Evolutionary conservation across 2,113 vertebrate species (phyloP).

Genomic region (Fregata magnificens): DNA sequence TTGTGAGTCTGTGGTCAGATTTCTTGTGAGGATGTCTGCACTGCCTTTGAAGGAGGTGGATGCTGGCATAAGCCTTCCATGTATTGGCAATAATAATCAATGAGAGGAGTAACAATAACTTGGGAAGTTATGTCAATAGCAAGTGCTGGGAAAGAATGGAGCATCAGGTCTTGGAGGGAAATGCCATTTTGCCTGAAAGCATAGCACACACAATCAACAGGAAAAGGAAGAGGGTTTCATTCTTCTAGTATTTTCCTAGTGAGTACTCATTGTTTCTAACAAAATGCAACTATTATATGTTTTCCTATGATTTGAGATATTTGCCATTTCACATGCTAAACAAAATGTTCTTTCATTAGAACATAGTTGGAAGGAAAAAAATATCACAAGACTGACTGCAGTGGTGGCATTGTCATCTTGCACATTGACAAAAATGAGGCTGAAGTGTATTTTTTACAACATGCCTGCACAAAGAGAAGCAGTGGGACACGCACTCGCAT

Average conservation of each 20-base stretch:
- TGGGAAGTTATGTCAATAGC: slow-evolving; percentile 7
- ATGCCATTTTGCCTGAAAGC: slow-evolving; percentile 41
- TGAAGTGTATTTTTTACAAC: neutral
- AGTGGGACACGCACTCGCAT: neutral
- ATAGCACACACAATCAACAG: slow-evolving; percentile 18
- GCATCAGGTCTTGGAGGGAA: slow-evolving; percentile 37
- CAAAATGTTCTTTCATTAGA: slow-evolving; percentile 28
- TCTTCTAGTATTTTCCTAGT: slow-evolving; percentile 56
- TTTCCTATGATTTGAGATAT: slow-evolving; percentile 15
- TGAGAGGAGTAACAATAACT: slow-evolving; percentile 35
- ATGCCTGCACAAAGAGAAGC: neutral
- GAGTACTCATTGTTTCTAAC: slow-evolving; percentile 30
- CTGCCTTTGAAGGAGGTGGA: neutral
- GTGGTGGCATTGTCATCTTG: neutral
- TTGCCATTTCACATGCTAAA: slow-evolving; percentile 16
- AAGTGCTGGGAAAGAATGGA: slow-evolving; percentile 14
- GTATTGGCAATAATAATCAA: neutral
- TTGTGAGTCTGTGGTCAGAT: neutral
- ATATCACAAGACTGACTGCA: accelerated
- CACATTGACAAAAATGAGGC: neutral
- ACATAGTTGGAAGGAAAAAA: neutral
- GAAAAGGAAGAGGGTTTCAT: slow-evolving; percentile 62
- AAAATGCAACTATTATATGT: slow-evolving; percentile 40
- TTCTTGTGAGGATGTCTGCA: neutral
- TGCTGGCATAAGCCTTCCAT: neutral